phyloP scores from a whole-genome alignment of 2,797 vertebrate genomes.

The Acanthurus tractus region DNA sequence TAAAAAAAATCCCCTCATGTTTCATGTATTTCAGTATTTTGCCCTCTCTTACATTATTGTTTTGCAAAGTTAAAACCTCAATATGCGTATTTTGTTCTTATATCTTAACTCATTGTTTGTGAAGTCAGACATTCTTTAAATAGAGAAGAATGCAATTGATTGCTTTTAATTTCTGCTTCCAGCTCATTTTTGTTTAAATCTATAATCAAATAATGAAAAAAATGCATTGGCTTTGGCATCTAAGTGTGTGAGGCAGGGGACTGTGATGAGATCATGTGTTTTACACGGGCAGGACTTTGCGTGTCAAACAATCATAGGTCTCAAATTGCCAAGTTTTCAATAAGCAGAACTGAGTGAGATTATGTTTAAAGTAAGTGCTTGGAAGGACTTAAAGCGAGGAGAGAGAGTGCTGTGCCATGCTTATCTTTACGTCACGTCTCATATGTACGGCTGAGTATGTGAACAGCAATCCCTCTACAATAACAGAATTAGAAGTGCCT shows the following conservation, averaged over 20 bases:
- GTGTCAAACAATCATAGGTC: background rate
- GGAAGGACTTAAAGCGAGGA: slow-evolving; percentile 11
- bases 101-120: no score
- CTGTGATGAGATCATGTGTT: slow-evolving; percentile 1
- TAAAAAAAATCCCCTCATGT: no score
- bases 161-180: no score
- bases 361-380: background rate
- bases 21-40: no score
- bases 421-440: background rate
- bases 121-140: no score
- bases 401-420: background rate
- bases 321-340: background rate
- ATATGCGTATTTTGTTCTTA: no score
- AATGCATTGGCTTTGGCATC: background rate
- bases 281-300: background rate
- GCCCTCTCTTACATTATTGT: no score
- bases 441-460: background rate
- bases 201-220: background rate
- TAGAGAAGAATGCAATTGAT: no score
- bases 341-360: slow-evolving; percentile 8
- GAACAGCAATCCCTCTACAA: background rate
- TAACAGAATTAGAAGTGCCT: background rate
- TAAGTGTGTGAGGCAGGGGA: background rate
- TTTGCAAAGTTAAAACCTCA: no score
- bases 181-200: background rate